Evolutionary conservation across 2,113 vertebrate genomes (phyloP), one percentile per base, ranked within the genome.

Genomic region (Stictonetta naevosa): DNA sequence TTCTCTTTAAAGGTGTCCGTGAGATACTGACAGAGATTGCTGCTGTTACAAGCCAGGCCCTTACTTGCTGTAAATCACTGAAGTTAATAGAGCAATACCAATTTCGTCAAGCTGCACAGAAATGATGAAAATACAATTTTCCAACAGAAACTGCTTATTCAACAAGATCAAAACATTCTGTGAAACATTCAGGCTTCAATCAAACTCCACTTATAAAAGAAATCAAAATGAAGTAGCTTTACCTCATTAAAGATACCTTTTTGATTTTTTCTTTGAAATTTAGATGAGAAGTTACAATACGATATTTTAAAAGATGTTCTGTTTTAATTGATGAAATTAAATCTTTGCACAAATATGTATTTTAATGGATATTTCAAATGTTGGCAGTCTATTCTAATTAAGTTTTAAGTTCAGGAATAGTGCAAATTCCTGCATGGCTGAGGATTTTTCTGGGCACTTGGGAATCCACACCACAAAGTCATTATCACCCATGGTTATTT

Each of bases 41-140:
- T 92, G 60, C 83, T 79, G 46, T 75, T 93, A 59, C n/a, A 92
- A 44, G 40, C 73, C 67, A 55, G 56, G 33, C 66, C 86, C 36
- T 86, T 21, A 5, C 93, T 92, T 74, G 38, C 55, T 93, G 92
- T 95, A 91, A 95, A 95, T 95, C 91, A 83, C 83, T 78, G 66
- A 76, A 86, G 68, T 71, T 94, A 91, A 77, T 66, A 95, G 67
- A 92, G 86, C 86, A 90, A 88, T 92, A 83, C 84, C 94, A 82
- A 73, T 94, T 96, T 95, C 85, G 90, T 60, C 31, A 42, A 71
- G 69, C 80, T 64, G 60, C 71, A 78, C 44, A 78, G 75, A 93
- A 94, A 94, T 71, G 48, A 86, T 79, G 85, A 94, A 96, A 97
- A 94, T 80, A 90, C 58, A 83, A 50, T 96, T 95, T 91, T 72